Evolutionary conservation across 2,888 invertebrate species (phyloP), one percentile per base, ranked within the genome.

Genomic region (Leptogaster cylindrica): DNA sequence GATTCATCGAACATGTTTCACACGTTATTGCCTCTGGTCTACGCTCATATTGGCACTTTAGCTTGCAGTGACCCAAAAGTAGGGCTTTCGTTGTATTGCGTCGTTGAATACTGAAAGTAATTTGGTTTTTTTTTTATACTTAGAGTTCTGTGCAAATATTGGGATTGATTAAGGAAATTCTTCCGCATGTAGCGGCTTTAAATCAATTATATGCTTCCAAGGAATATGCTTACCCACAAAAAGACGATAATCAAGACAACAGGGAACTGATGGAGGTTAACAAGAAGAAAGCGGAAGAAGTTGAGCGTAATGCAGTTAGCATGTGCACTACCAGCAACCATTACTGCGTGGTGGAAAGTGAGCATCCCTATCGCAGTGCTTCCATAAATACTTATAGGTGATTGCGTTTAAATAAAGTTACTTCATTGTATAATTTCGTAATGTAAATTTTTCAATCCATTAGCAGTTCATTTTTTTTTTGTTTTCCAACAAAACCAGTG

Each of bases 291-390:
- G 25, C 68, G 1, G 73, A 73, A 52, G 81, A 81, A 36, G 71
- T 70, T 41, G 78, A 78, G 52, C 76, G 66, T 71, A 71, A 70
- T 18, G 77, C 61, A 74, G 76, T 66, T 8, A 71, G 73, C 63
- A 74, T 76, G 12, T 77, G 80, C 55, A 93, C 93, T 23, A 92
- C 93, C 1, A 91, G 93, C 68, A 89, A 90, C 76, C 92, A 93
- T 82, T 95, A 93, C 78, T 91, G 94, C 3, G 89, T 93, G 85
- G 88, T 96, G 1, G 97, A 98, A 82, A 96, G 96, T 78, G 95
- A 96, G 39, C 98, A 98, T 84, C 98, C 98, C 0, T 98, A 98
- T 81, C 92, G 92, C 79, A 90, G 93, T 39, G 90, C 95, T 1
- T 86, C 90, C 14, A 90, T 95, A 28, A 88, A 90, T 39, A 92